phyloP scores from a whole-genome alignment of 2,113 vertebrate genomes.

The Lipotes vexillifer region DNA sequence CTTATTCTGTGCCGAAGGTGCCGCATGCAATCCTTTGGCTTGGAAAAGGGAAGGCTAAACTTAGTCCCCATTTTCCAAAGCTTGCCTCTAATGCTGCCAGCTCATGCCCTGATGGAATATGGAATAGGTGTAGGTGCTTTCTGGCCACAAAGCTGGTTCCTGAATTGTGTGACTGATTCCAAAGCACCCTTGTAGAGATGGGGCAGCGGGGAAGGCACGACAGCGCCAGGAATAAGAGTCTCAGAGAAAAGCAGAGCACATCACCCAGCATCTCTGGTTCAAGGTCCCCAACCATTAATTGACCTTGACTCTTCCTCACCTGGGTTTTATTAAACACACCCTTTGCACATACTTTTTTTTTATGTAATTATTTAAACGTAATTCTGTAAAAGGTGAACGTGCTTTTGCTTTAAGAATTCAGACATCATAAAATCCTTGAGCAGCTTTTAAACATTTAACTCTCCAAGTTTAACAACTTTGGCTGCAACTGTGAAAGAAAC shows the following conservation, averaged over 20 bases:
- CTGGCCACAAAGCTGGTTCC: background rate
- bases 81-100: background rate
- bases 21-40: background rate
- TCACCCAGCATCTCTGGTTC: background rate
- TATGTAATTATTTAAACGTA: constrained; percentile 6
- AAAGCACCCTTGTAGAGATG: background rate
- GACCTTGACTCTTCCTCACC: background rate
- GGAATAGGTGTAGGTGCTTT: background rate
- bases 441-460: constrained; percentile 17
- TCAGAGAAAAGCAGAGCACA: background rate
- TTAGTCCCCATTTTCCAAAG: background rate
- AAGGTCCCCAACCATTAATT: background rate
- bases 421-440: background rate
- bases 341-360: background rate
- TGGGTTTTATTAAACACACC: background rate
- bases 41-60: background rate
- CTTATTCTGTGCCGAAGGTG: background rate
- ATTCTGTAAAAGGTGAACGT: background rate
- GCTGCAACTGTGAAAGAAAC: background rate
- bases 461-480: constrained; percentile 10
- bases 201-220: background rate
- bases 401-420: constrained; percentile 8
- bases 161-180: background rate
- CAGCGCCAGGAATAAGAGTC: background rate
- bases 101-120: background rate